Conservation (phyloP, 1,140 invertebrate genomes). For the Goniozus legneri region DNA sequence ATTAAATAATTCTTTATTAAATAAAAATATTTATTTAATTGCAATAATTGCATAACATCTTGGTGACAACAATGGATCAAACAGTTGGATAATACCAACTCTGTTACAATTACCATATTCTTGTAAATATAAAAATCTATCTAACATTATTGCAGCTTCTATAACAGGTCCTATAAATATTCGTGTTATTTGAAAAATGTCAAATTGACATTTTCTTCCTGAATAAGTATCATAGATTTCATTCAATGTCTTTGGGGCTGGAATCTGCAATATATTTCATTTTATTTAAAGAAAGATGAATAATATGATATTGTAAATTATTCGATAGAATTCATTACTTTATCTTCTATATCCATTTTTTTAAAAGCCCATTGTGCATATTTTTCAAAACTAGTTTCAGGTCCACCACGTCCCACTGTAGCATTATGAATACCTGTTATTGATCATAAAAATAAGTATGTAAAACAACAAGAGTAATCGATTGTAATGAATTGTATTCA, state of each 20-base stretch:
- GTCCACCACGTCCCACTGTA: slow-evolving; percentile 53
- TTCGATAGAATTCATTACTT: slow-evolving; percentile 19
- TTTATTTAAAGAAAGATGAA: neutral
- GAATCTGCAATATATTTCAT: slow-evolving; percentile 39
- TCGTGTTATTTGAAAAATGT: slow-evolving; percentile 78
- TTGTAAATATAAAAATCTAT: slow-evolving; percentile 76
- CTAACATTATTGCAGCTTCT: slow-evolving; percentile 80
- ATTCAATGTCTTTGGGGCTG: slow-evolving; percentile 52
- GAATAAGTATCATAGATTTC: slow-evolving; percentile 50
- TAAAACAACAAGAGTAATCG: neutral
- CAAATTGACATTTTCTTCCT: slow-evolving; percentile 61
- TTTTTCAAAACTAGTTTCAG: slow-evolving; percentile 55
- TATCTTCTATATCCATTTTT: slow-evolving; percentile 52
- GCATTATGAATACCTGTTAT: slow-evolving; percentile 49
- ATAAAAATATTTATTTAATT: slow-evolving; percentile 35
- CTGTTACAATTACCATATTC: slow-evolving; percentile 62
- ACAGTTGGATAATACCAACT: slow-evolving; percentile 67
- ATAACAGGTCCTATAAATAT: slow-evolving; percentile 77
- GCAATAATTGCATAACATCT: slow-evolving; percentile 72
- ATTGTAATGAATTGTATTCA: neutral
- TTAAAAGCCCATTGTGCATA: slow-evolving; percentile 64
- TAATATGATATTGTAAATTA: neutral
- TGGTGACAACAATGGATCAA: slow-evolving; percentile 74
- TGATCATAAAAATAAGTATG: slow-evolving; percentile 6
- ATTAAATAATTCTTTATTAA: too few species aligned